phyloP scores from a whole-genome alignment of 2,113 vertebrate genomes.

The Dromiciops gliroides region DNA sequence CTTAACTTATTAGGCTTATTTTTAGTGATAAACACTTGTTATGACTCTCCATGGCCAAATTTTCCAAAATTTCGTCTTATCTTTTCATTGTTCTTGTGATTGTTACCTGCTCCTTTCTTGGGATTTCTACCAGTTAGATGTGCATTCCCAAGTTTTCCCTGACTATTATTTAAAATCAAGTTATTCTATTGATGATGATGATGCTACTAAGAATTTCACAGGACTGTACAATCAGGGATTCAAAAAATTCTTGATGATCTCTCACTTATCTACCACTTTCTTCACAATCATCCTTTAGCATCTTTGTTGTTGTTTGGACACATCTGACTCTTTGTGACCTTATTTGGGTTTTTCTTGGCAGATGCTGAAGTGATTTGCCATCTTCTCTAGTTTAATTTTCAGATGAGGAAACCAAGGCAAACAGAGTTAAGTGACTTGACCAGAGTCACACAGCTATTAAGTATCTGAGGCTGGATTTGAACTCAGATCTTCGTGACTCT shows the following conservation, averaged over 20 bases:
- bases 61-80: no score
- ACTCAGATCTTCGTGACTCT: neutral
- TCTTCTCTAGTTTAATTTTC: neutral
- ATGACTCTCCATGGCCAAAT: neutral
- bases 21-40: neutral
- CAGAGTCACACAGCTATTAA: neutral
- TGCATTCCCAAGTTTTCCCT: neutral
- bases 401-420: neutral
- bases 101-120: neutral
- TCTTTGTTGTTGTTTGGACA: neutral
- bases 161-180: constrained; percentile 23
- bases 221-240: neutral
- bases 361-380: neutral
- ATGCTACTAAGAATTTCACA: neutral
- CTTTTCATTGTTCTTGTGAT: no score
- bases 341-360: neutral
- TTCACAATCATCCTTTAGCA: neutral
- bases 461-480: neutral
- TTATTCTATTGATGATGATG: constrained; percentile 2
- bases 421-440: neutral
- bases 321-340: neutral
- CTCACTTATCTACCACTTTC: neutral
- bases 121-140: neutral
- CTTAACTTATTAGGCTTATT: neutral
- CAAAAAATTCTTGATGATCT: neutral